These are phyloP conservation scores for Siniperca knerii DNA, from an alignment of 2,113 vertebrate genomes.

Conservation along the genomic window DNA sequence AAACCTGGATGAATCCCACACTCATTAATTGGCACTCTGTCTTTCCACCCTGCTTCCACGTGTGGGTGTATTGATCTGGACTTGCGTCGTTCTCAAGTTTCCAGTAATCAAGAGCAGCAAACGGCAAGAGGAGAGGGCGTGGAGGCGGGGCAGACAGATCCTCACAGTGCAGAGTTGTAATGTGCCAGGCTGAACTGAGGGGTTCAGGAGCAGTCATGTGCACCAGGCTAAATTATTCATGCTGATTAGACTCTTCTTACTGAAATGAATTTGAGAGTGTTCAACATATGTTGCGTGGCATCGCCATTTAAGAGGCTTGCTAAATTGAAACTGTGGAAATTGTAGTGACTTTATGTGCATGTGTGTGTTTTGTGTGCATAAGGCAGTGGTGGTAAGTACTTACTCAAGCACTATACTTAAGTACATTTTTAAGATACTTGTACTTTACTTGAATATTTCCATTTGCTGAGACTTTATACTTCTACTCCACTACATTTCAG, in stretches of 20 bases:
- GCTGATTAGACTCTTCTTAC: conserved; percentile 86
- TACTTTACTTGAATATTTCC: background rate
- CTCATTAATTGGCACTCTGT: conserved; percentile 30
- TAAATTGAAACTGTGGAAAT: conserved; percentile 76
- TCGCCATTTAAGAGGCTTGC: conserved; percentile 76
- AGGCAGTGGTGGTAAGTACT: background rate
- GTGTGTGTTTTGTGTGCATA: conserved; percentile 9
- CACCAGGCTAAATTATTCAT: conserved; percentile 87
- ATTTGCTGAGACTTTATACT: background rate
- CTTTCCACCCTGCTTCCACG: conserved; percentile 4
- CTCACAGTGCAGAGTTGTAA: conserved; percentile 32
- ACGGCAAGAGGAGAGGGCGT: conserved; percentile 19
- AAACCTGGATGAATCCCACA: conserved; percentile 21
- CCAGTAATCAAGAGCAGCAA: conserved; percentile 55
- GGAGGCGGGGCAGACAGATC: conserved; percentile 39
- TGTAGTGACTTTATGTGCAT: conserved; percentile 1
- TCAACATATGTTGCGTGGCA: conserved; percentile 83
- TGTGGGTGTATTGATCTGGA: conserved; percentile 40
- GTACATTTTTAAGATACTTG: background rate
- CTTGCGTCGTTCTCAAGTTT: conserved; percentile 60
- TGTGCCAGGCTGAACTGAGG: conserved; percentile 26
- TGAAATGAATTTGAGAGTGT: conserved; percentile 83
- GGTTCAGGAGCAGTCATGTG: conserved; percentile 57
- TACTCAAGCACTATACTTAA: background rate
- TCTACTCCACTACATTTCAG: background rate